phyloP scores from a whole-genome alignment of 2,888 invertebrate species.

The Paralinhomoeus sp. region DNA sequence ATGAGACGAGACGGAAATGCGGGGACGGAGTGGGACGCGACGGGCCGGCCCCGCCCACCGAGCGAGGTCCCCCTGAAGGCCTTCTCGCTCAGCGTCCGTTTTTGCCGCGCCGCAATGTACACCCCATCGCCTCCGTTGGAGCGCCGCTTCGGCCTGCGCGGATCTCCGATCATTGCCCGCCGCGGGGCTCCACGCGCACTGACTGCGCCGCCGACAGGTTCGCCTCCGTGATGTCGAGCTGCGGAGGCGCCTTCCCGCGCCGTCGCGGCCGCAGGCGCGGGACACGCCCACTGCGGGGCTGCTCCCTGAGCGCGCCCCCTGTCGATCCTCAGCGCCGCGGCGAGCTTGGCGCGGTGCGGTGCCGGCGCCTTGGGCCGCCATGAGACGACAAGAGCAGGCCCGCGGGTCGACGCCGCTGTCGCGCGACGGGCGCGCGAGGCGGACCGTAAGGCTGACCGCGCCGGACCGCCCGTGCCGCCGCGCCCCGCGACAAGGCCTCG shows the following conservation, averaged over 20 bases:
- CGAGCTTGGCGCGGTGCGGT: neutral
- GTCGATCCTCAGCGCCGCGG: constrained; percentile 38
- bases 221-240: constrained; percentile 2
- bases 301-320: constrained; percentile 19
- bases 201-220: constrained; percentile 3
- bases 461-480: no score
- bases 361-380: constrained; percentile 37
- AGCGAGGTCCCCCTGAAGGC: constrained; percentile 61
- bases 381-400: constrained; percentile 68
- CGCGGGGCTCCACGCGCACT: no score
- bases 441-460: constrained; percentile 59
- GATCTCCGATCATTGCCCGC: no score
- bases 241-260: neutral
- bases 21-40: no score
- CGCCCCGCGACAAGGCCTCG: no score
- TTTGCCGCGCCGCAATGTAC: constrained; percentile 70
- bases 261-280: neutral
- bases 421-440: constrained; percentile 72
- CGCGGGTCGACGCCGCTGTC: constrained; percentile 75
- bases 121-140: constrained; percentile 89
- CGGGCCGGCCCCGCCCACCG: neutral
- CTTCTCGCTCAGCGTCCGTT: constrained; percentile 97
- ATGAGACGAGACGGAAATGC: neutral
- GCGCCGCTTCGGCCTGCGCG: constrained; percentile 56
- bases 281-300: constrained; percentile 30